Evolutionary conservation across 2,888 invertebrate species (phyloP), one percentile per base, ranked within the genome.

Genomic region (Ophion costatus): DNA sequence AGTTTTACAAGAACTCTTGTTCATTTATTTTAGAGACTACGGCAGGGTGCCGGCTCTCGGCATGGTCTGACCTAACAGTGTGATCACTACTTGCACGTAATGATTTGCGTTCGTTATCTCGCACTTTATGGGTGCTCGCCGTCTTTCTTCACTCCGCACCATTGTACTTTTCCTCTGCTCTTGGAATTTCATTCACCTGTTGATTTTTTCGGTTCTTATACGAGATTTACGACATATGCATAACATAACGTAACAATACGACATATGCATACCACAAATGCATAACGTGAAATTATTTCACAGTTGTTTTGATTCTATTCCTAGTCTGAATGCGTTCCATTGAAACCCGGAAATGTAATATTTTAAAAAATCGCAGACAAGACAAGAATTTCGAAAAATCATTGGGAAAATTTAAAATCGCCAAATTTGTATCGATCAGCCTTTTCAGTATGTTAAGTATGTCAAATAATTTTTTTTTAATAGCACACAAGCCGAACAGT

Each of bases 21-120:
- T 22, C 24, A 38, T 38, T 59, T 59, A 56, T 57, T 57, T 38
- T 57, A n/a, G n/a, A 38, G 29, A 17, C 11, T 3, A n/a, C 10
- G 0, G 10, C 9, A 14, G 17, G 14, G 38, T 57, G 64, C 29
- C 57, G 42, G 20, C 17, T 69, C 22, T 29, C 22, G 4, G 1
- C 20, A 38, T 20, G 20, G 85, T 80, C 86, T 86, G 86, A 84
- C 86, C 75, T 63, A 86, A 86, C 67, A 77, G 74, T 69, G 73
- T 10, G 59, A 64, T 67, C 7, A 84, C 84, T 82, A 86, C 86
- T 86, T 84, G 78, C 78, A 6, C 63, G 69, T 66, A n/a, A 61
- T 67, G n/a, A 70, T 57, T 20, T 61, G 7, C 61, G n/a, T 64
- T 61, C 63, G 20, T 29, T 69, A 45, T 63, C 63, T 81, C 29